These are phyloP conservation scores for Homalodisca vitripennis DNA, from an alignment of 1,140 invertebrate species.

Conservation along the genomic window DNA sequence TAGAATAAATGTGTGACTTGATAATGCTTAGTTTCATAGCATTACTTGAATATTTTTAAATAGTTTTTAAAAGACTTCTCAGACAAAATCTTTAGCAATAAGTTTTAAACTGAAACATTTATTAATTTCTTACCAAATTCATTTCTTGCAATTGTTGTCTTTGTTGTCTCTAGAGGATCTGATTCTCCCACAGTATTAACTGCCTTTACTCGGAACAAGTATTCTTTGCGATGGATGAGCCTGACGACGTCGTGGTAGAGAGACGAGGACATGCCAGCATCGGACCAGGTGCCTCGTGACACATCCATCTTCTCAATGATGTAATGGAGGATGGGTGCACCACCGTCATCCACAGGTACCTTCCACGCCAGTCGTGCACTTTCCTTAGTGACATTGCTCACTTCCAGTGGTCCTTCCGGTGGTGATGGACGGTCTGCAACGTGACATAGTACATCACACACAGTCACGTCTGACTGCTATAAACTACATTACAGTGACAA, in stretches of 20 bases:
- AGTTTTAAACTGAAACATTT: too few species aligned
- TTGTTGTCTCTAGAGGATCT: constrained; percentile 81
- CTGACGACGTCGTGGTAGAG: constrained; percentile 81
- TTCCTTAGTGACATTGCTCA: constrained; percentile 85
- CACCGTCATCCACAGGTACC: constrained; percentile 84
- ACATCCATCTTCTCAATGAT: constrained; percentile 97
- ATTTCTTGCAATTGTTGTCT: constrained; percentile 90
- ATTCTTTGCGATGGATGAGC: constrained; percentile 91
- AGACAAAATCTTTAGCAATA: too few species aligned
- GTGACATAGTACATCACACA: too few species aligned
- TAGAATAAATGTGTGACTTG: too few species aligned
- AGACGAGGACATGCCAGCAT: constrained; percentile 83
- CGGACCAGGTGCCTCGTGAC: constrained; percentile 91
- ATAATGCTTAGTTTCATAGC: too few species aligned
- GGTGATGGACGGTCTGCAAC: constrained; percentile 82
- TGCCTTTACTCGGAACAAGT: constrained; percentile 87
- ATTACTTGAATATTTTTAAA: too few species aligned
- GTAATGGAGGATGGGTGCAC: constrained; percentile 93
- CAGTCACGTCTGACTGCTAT: too few species aligned
- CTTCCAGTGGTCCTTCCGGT: constrained; percentile 83
- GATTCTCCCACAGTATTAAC: constrained; percentile 96
- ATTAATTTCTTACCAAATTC: constrained; percentile 64
- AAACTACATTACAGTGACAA: too few species aligned
- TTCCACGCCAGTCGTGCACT: constrained; percentile 84
- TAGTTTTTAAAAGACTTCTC: too few species aligned